Evolutionary conservation across 2,797 vertebrate genomes (phyloP).

Genomic region (Esox masquinongy): DNA sequence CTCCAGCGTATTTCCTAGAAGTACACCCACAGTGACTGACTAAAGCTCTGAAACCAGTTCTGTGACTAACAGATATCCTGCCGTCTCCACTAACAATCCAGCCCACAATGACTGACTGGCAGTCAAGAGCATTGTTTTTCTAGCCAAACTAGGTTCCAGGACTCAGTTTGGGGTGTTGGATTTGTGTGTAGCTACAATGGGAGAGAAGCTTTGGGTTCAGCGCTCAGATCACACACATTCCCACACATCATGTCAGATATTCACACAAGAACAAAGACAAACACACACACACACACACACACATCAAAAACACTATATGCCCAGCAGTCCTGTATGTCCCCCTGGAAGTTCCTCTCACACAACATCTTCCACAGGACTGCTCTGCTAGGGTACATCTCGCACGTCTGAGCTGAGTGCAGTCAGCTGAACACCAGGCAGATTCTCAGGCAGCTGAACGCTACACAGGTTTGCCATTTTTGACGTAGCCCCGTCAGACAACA

Average conservation of each 20-base stretch:
- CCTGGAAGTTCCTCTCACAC: no score
- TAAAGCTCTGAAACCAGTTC: no score
- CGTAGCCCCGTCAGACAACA: not conserved
- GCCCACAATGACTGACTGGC: no score
- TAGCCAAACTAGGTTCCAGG: no score
- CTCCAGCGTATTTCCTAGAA: no score
- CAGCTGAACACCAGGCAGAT: not conserved
- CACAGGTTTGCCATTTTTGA: not conserved
- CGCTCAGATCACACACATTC: constrained; percentile 5
- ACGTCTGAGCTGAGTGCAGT: no score
- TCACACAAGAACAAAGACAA: not conserved
- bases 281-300: not conserved
- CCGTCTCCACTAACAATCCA: no score
- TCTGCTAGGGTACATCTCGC: constrained; percentile 2
- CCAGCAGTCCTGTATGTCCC: no score
- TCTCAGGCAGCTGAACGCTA: not conserved
- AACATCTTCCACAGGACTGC: constrained; percentile 9
- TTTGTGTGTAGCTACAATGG: not conserved
- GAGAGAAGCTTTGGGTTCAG: not conserved
- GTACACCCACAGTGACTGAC: no score
- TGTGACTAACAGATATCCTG: no score
- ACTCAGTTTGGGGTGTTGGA: no score
- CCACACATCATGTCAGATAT: not conserved
- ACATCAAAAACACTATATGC: not conserved
- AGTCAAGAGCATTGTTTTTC: no score